Conservation (phyloP, 2,797 vertebrate species). For the Oreochromis grahami region DNA sequence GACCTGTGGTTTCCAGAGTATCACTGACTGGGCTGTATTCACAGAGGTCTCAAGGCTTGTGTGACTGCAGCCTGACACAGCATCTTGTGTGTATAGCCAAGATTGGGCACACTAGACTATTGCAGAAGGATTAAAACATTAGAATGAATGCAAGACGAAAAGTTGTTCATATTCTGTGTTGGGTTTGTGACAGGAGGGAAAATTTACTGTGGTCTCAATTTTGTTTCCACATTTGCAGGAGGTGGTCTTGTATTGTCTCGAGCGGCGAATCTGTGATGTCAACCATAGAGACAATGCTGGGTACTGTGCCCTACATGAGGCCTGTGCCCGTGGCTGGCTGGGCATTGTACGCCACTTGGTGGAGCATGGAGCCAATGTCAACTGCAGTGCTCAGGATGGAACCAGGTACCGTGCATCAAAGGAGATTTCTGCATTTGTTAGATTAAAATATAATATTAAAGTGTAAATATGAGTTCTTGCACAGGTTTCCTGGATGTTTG, state of each 20-base stretch:
- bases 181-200: background rate
- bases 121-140: background rate
- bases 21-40: background rate
- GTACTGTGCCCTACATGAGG: constrained; percentile 92
- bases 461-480: background rate
- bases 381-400: constrained; percentile 91
- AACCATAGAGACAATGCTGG: constrained; percentile 93
- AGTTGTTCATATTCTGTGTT: too few species aligned
- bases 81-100: background rate
- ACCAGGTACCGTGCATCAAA: constrained; percentile 73
- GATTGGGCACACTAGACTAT: background rate
- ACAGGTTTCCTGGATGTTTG: background rate
- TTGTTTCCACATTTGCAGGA: constrained; percentile 45
- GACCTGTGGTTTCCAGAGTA: background rate
- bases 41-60: background rate
- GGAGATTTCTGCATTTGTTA: background rate
- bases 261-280: constrained; percentile 88
- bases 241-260: constrained; percentile 89
- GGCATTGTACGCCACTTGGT: constrained; percentile 89
- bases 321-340: constrained; percentile 89
- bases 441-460: background rate
- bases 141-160: background rate
- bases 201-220: background rate
- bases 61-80: background rate
- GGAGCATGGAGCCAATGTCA: constrained; percentile 88